phyloP scores from a whole-genome alignment of 1,140 invertebrate species.

The Piezodorus guildinii region DNA sequence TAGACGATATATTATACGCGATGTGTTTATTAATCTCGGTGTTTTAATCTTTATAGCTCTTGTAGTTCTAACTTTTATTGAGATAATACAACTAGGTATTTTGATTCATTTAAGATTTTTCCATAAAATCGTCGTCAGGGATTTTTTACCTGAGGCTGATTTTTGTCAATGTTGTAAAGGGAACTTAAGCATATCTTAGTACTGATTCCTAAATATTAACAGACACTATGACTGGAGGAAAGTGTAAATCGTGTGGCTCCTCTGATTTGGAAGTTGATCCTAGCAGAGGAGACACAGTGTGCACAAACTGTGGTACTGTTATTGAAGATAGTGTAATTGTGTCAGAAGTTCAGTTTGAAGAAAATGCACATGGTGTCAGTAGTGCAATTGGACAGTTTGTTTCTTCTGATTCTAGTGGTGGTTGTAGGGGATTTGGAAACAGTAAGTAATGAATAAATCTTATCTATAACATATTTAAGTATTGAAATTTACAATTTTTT shows the following conservation, averaged over 20 bases:
- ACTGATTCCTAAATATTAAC: no score
- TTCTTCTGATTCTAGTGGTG: conserved; percentile 72
- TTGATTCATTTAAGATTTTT: no score
- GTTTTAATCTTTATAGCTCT: no score
- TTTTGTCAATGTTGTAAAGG: background rate
- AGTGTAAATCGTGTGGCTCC: conserved; percentile 85
- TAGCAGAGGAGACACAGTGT: conserved; percentile 85
- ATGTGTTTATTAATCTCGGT: no score
- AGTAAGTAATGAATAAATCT: conserved; percentile 36
- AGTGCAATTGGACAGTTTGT: conserved; percentile 88
- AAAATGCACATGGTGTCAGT: conserved; percentile 75
- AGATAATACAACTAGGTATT: background rate
- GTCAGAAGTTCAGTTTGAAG: conserved; percentile 90
- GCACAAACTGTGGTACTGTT: conserved; percentile 90
- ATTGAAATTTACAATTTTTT: no score
- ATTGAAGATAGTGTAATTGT: conserved; percentile 94
- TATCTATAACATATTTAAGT: background rate
- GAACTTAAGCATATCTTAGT: background rate
- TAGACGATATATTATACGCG: no score
- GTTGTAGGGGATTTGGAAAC: conserved; percentile 59
- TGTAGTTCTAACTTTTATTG: no score
- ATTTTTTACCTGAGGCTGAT: background rate
- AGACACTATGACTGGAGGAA: conserved; percentile 38
- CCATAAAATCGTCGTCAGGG: no score
- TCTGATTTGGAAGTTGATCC: conserved; percentile 90